Evolutionary conservation across 1,140 invertebrate genomes (phyloP), one percentile per base, ranked within the genome.

Genomic region (Bathynomus jamesi): DNA sequence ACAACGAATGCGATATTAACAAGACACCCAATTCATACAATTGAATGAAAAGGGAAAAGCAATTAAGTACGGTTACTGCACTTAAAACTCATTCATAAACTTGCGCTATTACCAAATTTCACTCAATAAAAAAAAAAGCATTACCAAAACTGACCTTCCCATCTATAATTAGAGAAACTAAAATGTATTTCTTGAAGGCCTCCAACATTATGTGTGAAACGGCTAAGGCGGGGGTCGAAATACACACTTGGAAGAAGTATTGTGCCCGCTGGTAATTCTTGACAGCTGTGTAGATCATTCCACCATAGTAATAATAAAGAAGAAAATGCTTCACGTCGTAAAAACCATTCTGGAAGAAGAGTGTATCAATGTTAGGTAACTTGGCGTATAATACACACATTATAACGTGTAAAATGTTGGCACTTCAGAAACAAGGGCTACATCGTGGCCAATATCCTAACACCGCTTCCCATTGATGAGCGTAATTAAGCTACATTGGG

Each of bases 261-360:
- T 76, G 75, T 1, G 75, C 71, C 17, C 71, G 31, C 2, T 69
- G 66, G 28, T 76, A 76, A 60, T 71, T 76, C 61, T 76, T 76
- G 24, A 73, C 28, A 5, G 75, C 75, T 0, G 75, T 73, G 72
- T 76, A 76, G 28, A 76, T 73, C 75, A 76, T 64, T 65, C 95
- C 96, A 63, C 95, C 95, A 83, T 98, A 98, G 82, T 98, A 98
- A 81, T 94, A 98, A 82, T 96, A 98, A 0, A 95, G 84, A 46
- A 98, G 84, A 81, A 96, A 96, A 82, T 94, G 90, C 85, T 95
- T 95, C 1, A 92, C 88, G 81, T 96, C 93, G 63, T 28, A 65
- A 7, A 25, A 65, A 11, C 29, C 29, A 28, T 28, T 65, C 1
- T 28, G 5, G 29, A 17, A 13, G 24, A 21, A 11, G n/a, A 65